Evolutionary conservation across 2,113 vertebrate genomes (phyloP).

Genomic region (Cinclus cinclus): DNA sequence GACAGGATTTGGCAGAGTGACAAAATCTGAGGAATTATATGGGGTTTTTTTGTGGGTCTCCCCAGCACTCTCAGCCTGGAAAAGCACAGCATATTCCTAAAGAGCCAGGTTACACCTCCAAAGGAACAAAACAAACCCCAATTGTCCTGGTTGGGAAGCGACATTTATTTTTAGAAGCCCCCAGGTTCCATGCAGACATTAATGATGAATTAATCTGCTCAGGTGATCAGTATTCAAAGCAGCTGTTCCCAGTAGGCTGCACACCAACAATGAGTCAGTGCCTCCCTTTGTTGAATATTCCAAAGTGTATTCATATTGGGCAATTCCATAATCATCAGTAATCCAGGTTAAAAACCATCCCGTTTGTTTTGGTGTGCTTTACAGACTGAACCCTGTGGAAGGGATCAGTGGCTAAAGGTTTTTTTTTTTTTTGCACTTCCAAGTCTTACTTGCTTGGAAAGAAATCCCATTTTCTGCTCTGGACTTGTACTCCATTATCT

Average conservation of each 20-base stretch:
- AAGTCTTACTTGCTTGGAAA: not conserved
- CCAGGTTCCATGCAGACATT: not conserved
- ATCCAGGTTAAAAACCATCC: not conserved
- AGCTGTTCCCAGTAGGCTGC: not conserved
- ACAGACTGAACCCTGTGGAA: rapidly evolving
- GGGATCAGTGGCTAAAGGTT: not conserved
- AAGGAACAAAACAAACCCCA: not conserved
- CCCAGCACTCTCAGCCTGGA: not conserved
- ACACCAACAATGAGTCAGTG: not conserved
- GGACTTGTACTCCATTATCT: not conserved
- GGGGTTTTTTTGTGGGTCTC: not conserved
- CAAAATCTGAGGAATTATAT: rapidly evolving
- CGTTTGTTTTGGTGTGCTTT: not conserved
- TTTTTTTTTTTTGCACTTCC: not conserved
- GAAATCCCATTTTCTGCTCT: not conserved
- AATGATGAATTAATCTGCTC: not conserved
- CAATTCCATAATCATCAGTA: not conserved
- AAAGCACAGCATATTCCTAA: not conserved
- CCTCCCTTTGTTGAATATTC: not conserved
- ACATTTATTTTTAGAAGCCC: not conserved
- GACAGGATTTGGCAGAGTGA: not conserved
- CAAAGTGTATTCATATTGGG: not conserved
- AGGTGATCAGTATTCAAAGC: not conserved
- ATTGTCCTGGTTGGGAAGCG: not conserved
- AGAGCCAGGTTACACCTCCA: not conserved